Evolutionary conservation across 2,888 invertebrate species (phyloP), one percentile per base, ranked within the genome.

Genomic region (Drosophila fulvimacula): DNA sequence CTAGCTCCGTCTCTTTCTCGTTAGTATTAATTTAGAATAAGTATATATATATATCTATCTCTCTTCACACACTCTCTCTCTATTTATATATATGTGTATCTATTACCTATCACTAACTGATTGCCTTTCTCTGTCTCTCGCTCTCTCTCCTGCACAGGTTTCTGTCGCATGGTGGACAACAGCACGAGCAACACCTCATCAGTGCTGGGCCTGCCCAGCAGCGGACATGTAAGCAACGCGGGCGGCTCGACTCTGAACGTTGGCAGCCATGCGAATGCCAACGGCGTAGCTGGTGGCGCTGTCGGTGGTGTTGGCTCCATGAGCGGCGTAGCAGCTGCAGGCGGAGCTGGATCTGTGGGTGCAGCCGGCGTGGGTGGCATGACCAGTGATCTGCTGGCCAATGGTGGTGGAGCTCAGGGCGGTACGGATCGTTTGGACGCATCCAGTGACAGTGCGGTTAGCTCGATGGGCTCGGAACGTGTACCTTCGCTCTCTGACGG

Each of bases 381-480:
- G 86, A 91, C 91, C 46, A 79, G 76, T 44, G 91, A 91, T 65
- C 68, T 91, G 56, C 73, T 91, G 78, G 76, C 83, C 39, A 76
- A 72, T 39, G 83, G 73, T 42, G 79, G 55, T 58, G 87, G 82
- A 38, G 81, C 88, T 42, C 89, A 89, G 52, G 74, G 74, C 95
- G 96, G 86, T 17, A 76, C 81, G n/a, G 95, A 96, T 92, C 94
- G 96, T 9, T 94, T 96, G 93, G 96, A 98, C 91, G 96, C 97
- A 0, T 97, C 97, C 17, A 97, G 97, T 62, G 98, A 98, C 92
- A 97, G 97, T 89, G 97, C 97, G 0, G 97, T 97, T 38, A 97
- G 97, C 69, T 97, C 97, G 2, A 97, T 98, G 97, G 97, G 97
- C 4, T 97, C 97, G 2, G 97, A 98, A 90, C 94, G 97, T 15